phyloP scores from a whole-genome alignment of 2,888 invertebrate species.

The Apotomis betuletana region DNA sequence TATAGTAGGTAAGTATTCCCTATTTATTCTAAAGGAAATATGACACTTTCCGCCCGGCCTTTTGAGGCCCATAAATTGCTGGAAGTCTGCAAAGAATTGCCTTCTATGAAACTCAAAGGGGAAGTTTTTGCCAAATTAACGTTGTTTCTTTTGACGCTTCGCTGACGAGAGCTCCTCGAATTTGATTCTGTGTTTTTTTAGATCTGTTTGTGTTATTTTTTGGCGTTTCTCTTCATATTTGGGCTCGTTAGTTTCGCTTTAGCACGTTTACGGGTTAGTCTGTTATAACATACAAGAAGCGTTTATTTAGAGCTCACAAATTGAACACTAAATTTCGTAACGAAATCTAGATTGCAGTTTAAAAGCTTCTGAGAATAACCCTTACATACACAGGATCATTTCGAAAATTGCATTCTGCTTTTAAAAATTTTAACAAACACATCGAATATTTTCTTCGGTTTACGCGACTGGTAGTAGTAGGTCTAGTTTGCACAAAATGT shows the following conservation, averaged over 20 bases:
- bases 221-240: slow-evolving; percentile 9
- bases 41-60: slow-evolving; percentile 31
- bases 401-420: too few species aligned
- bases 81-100: slow-evolving; percentile 37
- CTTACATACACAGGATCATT: too few species aligned
- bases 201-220: slow-evolving; percentile 13
- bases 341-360: too few species aligned
- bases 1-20: slow-evolving; percentile 13
- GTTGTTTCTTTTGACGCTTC: slow-evolving; percentile 34
- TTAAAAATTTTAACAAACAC: too few species aligned
- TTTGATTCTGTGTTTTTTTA: slow-evolving; percentile 24
- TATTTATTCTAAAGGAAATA: slow-evolving; percentile 34
- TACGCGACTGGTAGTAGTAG: too few species aligned
- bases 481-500: too few species aligned
- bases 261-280: too few species aligned
- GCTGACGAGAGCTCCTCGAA: slow-evolving; percentile 24
- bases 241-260: not conserved
- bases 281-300: too few species aligned
- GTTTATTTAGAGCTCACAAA: too few species aligned
- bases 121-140: slow-evolving; percentile 36
- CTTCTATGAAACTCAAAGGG: slow-evolving; percentile 38
- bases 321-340: too few species aligned
- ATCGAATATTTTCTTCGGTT: too few species aligned
- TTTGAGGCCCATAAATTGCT: slow-evolving; percentile 33
- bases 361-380: too few species aligned